A percentile compares a stretch with the other conserved stretches of the same genome.
These are phyloP conservation scores for Brotula barbata DNA, from an alignment of 2,797 vertebrate species.

Conservation along the genomic window DNA sequence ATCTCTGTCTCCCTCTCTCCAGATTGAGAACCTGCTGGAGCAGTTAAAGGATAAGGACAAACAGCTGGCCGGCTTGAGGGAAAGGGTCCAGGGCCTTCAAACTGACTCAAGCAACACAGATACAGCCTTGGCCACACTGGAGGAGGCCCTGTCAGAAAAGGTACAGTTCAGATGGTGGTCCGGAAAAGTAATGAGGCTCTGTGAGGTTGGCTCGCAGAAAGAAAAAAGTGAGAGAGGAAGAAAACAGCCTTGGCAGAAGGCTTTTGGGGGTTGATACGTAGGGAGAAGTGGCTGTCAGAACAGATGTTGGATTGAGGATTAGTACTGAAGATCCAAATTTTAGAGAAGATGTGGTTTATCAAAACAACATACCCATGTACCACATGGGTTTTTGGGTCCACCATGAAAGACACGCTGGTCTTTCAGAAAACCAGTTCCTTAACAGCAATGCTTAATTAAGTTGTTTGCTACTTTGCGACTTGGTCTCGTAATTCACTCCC, in stretches of 20 bases:
- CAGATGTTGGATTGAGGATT: neutral
- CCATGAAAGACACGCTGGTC: conserved; percentile 16
- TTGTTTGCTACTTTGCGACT: conserved; percentile 48
- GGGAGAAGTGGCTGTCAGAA: neutral
- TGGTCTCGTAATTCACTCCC: conserved; percentile 51
- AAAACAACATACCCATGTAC: too few relatives aligned
- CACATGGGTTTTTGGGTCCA: too few relatives aligned
- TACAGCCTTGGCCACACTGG: conserved; percentile 90
- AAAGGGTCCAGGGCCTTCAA: conserved; percentile 93
- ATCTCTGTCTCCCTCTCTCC: conserved; percentile 37
- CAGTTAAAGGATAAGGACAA: conserved; percentile 98
- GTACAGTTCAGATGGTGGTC: too few relatives aligned
- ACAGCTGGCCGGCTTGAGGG: conserved; percentile 91
- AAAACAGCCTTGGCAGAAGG: neutral
- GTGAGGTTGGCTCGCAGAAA: too few relatives aligned
- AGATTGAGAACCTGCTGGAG: conserved; percentile 91
- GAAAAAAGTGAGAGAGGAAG: too few relatives aligned
- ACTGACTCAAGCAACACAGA: conserved; percentile 98
- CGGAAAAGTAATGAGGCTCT: neutral
- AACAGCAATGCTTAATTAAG: conserved; percentile 41
- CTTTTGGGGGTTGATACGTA: neutral
- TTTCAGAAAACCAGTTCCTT: conserved; percentile 33
- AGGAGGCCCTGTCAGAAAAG: conserved; percentile 97
- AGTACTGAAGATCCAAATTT: too few relatives aligned
- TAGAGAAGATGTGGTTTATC: too few relatives aligned